Evolutionary conservation across 2,797 vertebrate species (phyloP).

Genomic region (Orestias chungarensis): DNA sequence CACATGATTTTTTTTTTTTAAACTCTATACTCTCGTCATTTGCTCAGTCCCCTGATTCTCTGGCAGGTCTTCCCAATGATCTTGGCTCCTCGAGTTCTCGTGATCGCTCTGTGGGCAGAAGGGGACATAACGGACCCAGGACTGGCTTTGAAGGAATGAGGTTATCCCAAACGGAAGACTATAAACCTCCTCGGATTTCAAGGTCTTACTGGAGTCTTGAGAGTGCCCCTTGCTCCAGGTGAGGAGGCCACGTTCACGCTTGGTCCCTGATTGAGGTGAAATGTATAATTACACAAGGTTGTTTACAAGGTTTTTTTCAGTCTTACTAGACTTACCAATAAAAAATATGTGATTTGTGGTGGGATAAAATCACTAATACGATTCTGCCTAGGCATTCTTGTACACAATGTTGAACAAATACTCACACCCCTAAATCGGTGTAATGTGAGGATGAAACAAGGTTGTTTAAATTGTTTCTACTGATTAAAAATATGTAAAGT

Average conservation of each 20-base stretch:
- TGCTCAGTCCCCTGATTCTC: background rate
- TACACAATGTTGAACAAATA: background rate
- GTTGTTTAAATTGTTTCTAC: background rate
- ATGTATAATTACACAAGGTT: background rate
- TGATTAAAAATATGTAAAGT: background rate
- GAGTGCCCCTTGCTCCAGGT: constrained; percentile 70
- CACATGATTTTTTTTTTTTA: background rate
- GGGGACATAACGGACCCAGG: constrained; percentile 82
- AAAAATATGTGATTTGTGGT: background rate
- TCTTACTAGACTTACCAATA: background rate
- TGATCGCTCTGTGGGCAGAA: constrained; percentile 77
- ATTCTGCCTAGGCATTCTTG: background rate
- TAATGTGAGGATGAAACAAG: background rate
- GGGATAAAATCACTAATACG: background rate
- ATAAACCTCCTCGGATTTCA: constrained; percentile 79
- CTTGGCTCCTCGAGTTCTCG: too few relatives aligned
- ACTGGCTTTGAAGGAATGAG: constrained; percentile 65
- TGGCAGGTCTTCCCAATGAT: constrained; percentile 3
- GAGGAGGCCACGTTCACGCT: constrained; percentile 84
- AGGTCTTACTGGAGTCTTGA: constrained; percentile 31
- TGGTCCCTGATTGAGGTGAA: constrained; percentile 75
- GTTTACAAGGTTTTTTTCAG: background rate
- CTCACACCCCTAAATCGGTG: background rate
- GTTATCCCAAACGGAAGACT: constrained; percentile 86
- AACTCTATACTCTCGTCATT: constrained; percentile 15